Evolutionary conservation across 2,113 vertebrate genomes (phyloP), one percentile per base, ranked within the genome.

Genomic region (Ictalurus punctatus): DNA sequence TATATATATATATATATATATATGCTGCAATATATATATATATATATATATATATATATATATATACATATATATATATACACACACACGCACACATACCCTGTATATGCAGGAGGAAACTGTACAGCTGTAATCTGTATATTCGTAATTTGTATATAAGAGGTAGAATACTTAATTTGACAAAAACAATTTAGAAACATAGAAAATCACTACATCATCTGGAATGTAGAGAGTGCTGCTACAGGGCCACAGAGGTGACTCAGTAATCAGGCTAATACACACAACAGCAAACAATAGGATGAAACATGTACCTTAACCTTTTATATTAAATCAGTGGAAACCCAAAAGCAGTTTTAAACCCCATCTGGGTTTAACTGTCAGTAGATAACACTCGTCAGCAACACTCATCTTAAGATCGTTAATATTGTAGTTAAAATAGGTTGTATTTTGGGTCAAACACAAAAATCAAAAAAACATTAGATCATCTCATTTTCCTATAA

Each of bases 221-320:
- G 87, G 93, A 91, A 94, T 81, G 79, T 94, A 94, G 84, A 95
- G 90, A 93, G 94, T 37, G 54, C 30, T 91, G 78, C 85, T 88
- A 90, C 65, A 87, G 58, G 54, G 71, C 40, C 63, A 82, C 52
- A 37, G 52, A 48, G 81, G 78, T 76, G 58, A 84, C 71, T 67
- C 86, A 85, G 61, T 59, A 84, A 52, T 76, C 40, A 59, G 25
- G 83, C 37, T 80, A 54, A 69, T 67, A 88, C 34, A 88, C 48
- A 73, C 83, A 65, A 27, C 48, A 48, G 13, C 84, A 87, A 81
- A 87, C 56, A 61, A 37, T 12, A 63, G 7, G 14, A 87, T 65
- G 69, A 67, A 87, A 67, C 19, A 2, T 67, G 13, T 21, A 30
- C 12, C 84, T 54, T 37, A 14, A 59, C 5, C 17, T 23, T 34